Base-by-base conservation (phyloP, 2,797 vertebrate genomes). In the Falco naumanni region DNA sequence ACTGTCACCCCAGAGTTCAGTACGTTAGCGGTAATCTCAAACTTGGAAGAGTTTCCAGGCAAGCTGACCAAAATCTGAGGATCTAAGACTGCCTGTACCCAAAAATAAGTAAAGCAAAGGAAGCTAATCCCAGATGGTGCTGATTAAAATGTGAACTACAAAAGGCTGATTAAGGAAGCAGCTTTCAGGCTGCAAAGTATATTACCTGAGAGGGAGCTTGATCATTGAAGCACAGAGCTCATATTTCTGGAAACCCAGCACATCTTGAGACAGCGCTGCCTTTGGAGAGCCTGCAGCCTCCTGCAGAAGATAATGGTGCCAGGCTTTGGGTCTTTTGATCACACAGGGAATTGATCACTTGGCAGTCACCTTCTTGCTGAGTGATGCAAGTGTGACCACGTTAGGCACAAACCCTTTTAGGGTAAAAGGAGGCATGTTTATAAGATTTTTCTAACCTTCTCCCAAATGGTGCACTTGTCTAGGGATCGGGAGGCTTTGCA, bases 171-270 rank as follows among this genome's bases (percentile, higher is more conserved):
- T 61, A 68, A 85, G 87, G 89, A 83, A 91, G 57, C 57, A 50
- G 91, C 85, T 87, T 91, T 92, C 91, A 95, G 87, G 41, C 76
- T 89, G 71, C 1, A 3, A 60, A 78, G 65, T 89, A 2, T 77
- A 57, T 89, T 85, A 77, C 84, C 94, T 93, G 91, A 91, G 87
- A 91, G 75, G 26, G 50, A 69, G 74, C 39, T 88, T 91, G 85
- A 64, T 92, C 72, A 1, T 0, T 31, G 72, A 3, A 50, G 72
- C 57, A 21, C 37, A 69, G 80, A 81, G 81, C 41, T 92, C 45
- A 0, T 34, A 1, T 13, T 59, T 59, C 94, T 89, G 70, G 41
- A 45, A 56, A 7, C 5, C 34, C 64, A 47, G 69, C 61, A 16
- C 79, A 39, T 33, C 61, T 11, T 74, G 88, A 54, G 5, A 3